phyloP scores from a whole-genome alignment of 1,140 invertebrate genomes.

The Drosophila lini region DNA sequence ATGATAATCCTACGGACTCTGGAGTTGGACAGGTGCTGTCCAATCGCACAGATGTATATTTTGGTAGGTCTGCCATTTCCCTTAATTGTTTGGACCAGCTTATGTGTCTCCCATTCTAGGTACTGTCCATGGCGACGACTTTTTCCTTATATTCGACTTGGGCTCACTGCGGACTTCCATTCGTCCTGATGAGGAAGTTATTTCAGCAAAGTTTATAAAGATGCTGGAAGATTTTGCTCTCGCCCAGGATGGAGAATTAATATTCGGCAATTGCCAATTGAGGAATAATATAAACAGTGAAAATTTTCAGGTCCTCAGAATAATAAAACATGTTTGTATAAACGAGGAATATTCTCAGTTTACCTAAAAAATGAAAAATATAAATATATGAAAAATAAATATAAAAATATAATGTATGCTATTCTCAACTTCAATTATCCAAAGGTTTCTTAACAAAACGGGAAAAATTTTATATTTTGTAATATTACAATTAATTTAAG shows the following conservation, averaged over 20 bases:
- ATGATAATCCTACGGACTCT: background rate
- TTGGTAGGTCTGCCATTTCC: background rate
- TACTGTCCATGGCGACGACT: background rate
- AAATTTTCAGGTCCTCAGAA: constrained; percentile 5
- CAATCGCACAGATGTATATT: background rate
- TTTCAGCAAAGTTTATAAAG: constrained; percentile 43
- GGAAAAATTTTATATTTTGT: background rate
- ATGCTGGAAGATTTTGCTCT: constrained; percentile 46
- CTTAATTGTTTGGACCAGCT: background rate
- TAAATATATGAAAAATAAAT: background rate
- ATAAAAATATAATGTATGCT: too few species aligned
- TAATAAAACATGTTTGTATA: constrained; percentile 14
- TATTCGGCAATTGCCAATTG: constrained; percentile 23
- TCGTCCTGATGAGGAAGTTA: constrained; percentile 40
- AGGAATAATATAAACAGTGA: constrained; percentile 14
- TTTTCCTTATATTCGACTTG: background rate
- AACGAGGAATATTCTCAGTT: constrained; percentile 19
- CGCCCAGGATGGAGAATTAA: constrained; percentile 9
- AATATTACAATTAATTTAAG: background rate
- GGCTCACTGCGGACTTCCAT: background rate
- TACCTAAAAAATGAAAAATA: background rate
- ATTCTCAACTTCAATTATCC: too few species aligned
- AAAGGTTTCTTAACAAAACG: background rate
- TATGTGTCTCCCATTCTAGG: background rate
- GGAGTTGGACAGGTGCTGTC: background rate